Evolutionary conservation across 92 coral and sea anemone genomes (phyloP).

Genomic region (Hydrozoanthus gracilis): DNA sequence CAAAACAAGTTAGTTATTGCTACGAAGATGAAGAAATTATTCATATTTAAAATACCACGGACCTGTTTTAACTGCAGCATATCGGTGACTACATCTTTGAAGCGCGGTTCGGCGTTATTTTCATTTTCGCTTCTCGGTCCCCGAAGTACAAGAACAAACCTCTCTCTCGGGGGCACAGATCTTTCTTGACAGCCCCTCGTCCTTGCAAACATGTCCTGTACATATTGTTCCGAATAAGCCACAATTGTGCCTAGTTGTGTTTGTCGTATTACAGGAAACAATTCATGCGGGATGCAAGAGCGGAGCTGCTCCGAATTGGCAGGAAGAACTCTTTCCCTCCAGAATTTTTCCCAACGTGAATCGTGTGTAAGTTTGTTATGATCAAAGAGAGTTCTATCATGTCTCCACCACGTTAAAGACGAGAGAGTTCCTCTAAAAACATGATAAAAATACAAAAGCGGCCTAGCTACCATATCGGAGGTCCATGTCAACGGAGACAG

Average conservation of each 20-base stretch:
- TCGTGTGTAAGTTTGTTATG: conserved; percentile 74
- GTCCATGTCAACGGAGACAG: conserved; percentile 63
- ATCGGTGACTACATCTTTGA: conserved; percentile 94
- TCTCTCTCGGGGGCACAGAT: conserved; percentile 66
- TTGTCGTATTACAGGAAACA: conserved; percentile 88
- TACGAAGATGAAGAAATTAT: not conserved
- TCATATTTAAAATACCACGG: conserved; percentile 22
- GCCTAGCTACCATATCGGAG: conserved; percentile 65
- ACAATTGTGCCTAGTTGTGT: conserved; percentile 82
- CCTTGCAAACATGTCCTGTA: conserved; percentile 72
- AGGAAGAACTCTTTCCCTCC: conserved; percentile 90
- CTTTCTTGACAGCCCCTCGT: conserved; percentile 48
- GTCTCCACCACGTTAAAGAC: conserved; percentile 80
- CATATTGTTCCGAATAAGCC: conserved; percentile 89
- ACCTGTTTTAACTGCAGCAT: conserved; percentile 97
- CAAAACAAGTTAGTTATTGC: not conserved
- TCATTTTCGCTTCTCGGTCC: conserved; percentile 73
- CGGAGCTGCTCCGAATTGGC: conserved; percentile 69
- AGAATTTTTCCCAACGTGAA: conserved; percentile 87
- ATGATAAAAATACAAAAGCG: conserved; percentile 62
- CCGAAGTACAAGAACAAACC: conserved; percentile 86
- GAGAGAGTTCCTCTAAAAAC: conserved; percentile 65
- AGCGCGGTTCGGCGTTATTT: conserved; percentile 75
- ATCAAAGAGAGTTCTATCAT: conserved; percentile 64
- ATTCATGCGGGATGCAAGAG: conserved; percentile 76